phyloP scores from a whole-genome alignment of 2,113 vertebrate genomes.

The Corydoras maculifer region DNA sequence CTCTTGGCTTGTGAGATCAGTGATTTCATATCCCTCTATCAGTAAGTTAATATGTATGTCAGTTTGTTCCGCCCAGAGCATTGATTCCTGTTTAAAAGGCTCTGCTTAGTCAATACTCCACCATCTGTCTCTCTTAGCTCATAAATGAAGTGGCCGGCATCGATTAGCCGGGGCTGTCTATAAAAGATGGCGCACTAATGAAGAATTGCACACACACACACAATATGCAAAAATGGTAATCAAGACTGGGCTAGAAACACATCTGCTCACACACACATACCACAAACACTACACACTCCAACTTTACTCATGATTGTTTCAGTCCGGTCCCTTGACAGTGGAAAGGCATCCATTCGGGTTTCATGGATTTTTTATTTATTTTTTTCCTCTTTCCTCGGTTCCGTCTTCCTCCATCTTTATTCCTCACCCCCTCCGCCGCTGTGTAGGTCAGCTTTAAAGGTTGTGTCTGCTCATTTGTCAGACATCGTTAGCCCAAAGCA shows the following conservation, averaged over 20 bases:
- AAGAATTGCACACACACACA: slow-evolving; percentile 58
- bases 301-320: slow-evolving; percentile 61
- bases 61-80: slow-evolving; percentile 68
- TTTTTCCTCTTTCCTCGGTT: slow-evolving; percentile 25
- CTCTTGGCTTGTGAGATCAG: slow-evolving; percentile 48
- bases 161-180: slow-evolving; percentile 80
- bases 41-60: slow-evolving; percentile 73
- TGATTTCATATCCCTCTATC: slow-evolving; percentile 75
- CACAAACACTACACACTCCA: slow-evolving; percentile 46
- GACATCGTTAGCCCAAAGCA: slow-evolving; percentile 47
- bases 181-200: slow-evolving; percentile 92
- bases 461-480: slow-evolving; percentile 64
- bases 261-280: slow-evolving; percentile 39
- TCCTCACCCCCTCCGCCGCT: slow-evolving; percentile 18
- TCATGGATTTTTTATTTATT: slow-evolving; percentile 53
- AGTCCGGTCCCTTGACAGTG: slow-evolving; percentile 55
- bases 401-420: slow-evolving; percentile 7
- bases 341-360: slow-evolving; percentile 54
- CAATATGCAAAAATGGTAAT: slow-evolving; percentile 43
- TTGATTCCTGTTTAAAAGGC: slow-evolving; percentile 81
- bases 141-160: slow-evolving; percentile 96
- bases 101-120: slow-evolving; percentile 80
- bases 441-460: slow-evolving; percentile 64
- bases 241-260: slow-evolving; percentile 50
- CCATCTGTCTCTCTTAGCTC: slow-evolving; percentile 95